Evolutionary conservation across 2,888 invertebrate genomes (phyloP), one percentile per base, ranked within the genome.

Genomic region (Torymus tubicola): DNA sequence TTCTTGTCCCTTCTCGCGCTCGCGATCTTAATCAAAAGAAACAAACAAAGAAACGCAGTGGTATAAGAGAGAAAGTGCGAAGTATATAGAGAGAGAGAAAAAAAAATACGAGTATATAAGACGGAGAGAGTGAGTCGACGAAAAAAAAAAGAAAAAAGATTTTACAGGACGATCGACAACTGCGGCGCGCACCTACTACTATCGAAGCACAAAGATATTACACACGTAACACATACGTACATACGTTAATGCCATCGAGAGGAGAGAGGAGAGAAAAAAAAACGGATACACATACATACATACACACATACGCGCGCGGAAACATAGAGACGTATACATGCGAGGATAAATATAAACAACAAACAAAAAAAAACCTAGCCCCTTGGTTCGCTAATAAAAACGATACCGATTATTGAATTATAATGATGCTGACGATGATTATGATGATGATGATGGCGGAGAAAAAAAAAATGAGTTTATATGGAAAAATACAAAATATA

Each of bases 401-500:
- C 50, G 24, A 69, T 57, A 73, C 60, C 21, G 52, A 64, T 63
- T 70, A 80, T 67, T 60, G 72, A 80, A 31, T n/a, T 57, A 69
- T 69, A 63, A 68, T 16, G 52, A 78, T 58, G 72, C 24, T 63
- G 24, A 60, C 60, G 50, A 70, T 24, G 71, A 18, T 71, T 12
- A 52, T 11, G 31, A 42, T 5, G n/a, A 55, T 52, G 77, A 57
- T 57, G 64, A 2, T 61, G 61, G 16, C 52, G 24, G 24, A 61
- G 14, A 60, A 31, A 68, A 64, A 85, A 86, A 83, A 82, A 86
- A 86, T 88, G 87, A 88, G 85, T 89, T 89, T 87, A 87, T 87
- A 88, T 87, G 85, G 85, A 87, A 84, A 84, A 86, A 86, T 87
- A 85, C 78, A 85, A 84, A 84, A 86, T 85, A 87, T 88, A 87